phyloP scores from a whole-genome alignment of 2,888 invertebrate species.

The Drosophila macrothrix region DNA sequence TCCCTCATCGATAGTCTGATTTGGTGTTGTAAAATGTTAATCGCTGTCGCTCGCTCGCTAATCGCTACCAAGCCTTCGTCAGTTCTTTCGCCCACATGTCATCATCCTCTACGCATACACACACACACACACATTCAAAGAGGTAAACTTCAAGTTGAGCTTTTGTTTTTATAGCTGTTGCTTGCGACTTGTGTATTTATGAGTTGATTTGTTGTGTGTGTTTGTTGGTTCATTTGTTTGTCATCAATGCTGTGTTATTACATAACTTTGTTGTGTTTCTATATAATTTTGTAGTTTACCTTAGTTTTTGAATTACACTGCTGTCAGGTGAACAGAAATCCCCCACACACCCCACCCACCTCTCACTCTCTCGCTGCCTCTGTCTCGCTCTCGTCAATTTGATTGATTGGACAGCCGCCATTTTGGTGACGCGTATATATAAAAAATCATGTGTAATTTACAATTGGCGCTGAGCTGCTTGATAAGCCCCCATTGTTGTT shows the following conservation, averaged over 20 bases:
- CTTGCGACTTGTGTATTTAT: slow-evolving; percentile 45
- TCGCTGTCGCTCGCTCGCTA: slow-evolving; percentile 35
- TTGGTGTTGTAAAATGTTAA: slow-evolving; percentile 67
- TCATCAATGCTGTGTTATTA: slow-evolving; percentile 24
- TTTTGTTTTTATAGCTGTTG: slow-evolving; percentile 52
- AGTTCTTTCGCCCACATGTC: slow-evolving; percentile 27
- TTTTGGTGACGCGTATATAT: slow-evolving; percentile 53
- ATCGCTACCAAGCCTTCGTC: slow-evolving; percentile 30
- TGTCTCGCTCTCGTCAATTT: slow-evolving; percentile 45
- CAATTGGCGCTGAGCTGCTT: slow-evolving; percentile 40
- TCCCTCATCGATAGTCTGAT: slow-evolving; percentile 49
- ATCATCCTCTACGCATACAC: slow-evolving; percentile 7
- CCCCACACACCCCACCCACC: background rate
- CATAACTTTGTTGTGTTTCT: slow-evolving; percentile 19
- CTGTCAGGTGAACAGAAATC: slow-evolving; percentile 58
- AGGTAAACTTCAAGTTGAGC: slow-evolving; percentile 57
- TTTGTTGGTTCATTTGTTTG: slow-evolving; percentile 22
- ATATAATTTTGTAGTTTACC: slow-evolving; percentile 64
- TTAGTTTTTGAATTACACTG: slow-evolving; percentile 52
- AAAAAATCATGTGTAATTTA: slow-evolving; percentile 51
- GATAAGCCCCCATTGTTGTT: slow-evolving; percentile 39
- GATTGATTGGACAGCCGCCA: slow-evolving; percentile 74
- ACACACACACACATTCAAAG: slow-evolving; percentile 9
- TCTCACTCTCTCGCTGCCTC: slow-evolving; percentile 1
- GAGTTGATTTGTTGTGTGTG: slow-evolving; percentile 36